phyloP scores from a whole-genome alignment of 1,140 invertebrate genomes.

The Drosophila triauraria region DNA sequence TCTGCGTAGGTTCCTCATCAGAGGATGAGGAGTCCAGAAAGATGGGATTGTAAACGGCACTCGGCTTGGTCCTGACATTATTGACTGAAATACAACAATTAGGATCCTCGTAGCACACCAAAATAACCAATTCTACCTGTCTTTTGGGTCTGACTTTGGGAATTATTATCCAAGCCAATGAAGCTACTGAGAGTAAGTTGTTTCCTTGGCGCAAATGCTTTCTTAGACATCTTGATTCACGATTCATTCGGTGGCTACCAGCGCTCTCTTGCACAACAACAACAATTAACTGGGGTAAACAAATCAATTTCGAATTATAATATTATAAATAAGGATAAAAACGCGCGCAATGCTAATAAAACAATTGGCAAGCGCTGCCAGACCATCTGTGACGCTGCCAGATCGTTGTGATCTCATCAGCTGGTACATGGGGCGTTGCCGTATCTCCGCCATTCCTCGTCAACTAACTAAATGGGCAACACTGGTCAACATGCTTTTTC shows the following conservation, averaged over 20 bases:
- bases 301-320: conserved; percentile 6
- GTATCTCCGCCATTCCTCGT: neutral
- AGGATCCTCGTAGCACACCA: neutral
- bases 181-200: conserved; percentile 63
- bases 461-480: too few species aligned
- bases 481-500: conserved; percentile 50
- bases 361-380: neutral
- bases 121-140: conserved; percentile 7
- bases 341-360: conserved; percentile 32
- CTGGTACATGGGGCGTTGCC: conserved; percentile 20
- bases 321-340: conserved; percentile 16
- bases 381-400: neutral
- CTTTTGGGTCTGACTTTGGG: conserved; percentile 20
- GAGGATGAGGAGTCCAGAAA: conserved; percentile 80
- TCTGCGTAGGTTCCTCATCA: conserved; percentile 61
- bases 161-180: conserved; percentile 40
- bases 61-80: conserved; percentile 21
- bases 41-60: conserved; percentile 67
- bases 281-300: neutral
- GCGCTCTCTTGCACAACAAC: conserved; percentile 69
- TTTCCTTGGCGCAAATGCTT: conserved; percentile 27
- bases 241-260: conserved; percentile 87
- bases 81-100: conserved; percentile 5
- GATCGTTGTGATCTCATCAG: conserved; percentile 11
- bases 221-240: conserved; percentile 28